Percentiles rank a stretch among this genome's conserved stretches.
Conservation (phyloP, 2,888 invertebrate species). For the Trichopria drosophilae region DNA sequence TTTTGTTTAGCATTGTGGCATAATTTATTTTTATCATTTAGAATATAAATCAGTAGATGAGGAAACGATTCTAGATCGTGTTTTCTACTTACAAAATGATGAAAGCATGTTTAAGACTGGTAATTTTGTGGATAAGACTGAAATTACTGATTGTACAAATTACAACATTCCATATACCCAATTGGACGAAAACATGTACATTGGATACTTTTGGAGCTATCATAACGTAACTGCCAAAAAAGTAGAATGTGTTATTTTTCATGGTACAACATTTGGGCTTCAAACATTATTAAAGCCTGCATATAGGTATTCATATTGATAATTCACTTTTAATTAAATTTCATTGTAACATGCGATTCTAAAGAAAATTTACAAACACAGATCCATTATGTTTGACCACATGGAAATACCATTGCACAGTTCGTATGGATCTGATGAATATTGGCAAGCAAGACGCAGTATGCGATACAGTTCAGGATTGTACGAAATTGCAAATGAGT, state of each 20-base stretch:
- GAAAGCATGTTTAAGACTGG: constrained; percentile 82
- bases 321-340: no score
- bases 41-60: constrained; percentile 57
- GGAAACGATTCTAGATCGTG: constrained; percentile 67
- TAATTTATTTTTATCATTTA: constrained; percentile 44
- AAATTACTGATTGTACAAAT: constrained; percentile 62
- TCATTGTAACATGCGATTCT: no score
- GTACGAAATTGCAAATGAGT: constrained; percentile 69
- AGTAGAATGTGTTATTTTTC: constrained; percentile 79
- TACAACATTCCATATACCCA: not conserved
- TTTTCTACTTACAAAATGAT: constrained; percentile 83
- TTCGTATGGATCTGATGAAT: constrained; percentile 77
- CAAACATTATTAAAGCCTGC: no score
- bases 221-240: constrained; percentile 68
- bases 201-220: constrained; percentile 73
- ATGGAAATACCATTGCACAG: constrained; percentile 89
- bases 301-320: no score
- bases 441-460: constrained; percentile 87
- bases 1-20: constrained; percentile 1
- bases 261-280: constrained; percentile 75
- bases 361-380: constrained; percentile 64
- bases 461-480: constrained; percentile 84
- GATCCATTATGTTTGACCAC: constrained; percentile 70
- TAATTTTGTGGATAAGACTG: constrained; percentile 81
- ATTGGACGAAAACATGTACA: no score